phyloP scores from a whole-genome alignment of 1,140 invertebrate genomes.

The Drosophila lini region DNA sequence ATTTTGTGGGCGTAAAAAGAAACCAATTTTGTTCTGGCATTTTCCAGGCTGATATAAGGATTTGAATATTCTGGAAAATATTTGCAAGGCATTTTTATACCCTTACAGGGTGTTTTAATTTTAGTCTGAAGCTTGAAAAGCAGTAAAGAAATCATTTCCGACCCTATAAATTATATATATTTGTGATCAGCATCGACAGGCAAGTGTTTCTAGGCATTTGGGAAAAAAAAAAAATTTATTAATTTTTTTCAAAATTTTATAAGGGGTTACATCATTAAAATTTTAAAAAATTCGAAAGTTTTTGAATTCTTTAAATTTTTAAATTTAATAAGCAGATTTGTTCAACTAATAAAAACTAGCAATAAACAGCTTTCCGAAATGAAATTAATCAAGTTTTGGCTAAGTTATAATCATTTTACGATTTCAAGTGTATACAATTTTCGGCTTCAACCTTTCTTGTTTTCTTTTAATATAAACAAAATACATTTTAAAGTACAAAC shows the following conservation, averaged over 20 bases:
- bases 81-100: conserved; percentile 8
- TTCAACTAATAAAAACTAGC: neutral
- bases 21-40: conserved; percentile 47
- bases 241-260: neutral
- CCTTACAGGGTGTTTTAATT: neutral
- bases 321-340: neutral
- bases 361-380: neutral
- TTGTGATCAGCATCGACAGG: neutral
- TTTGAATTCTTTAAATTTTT: neutral
- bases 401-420: neutral
- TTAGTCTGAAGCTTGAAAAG: neutral
- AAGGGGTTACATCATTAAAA: neutral
- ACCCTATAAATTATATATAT: neutral
- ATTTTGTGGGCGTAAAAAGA: conserved; percentile 13
- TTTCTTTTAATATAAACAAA: conserved; percentile 24
- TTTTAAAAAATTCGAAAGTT: neutral
- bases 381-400: neutral
- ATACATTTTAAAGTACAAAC: conserved; percentile 1
- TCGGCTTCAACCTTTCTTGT: neutral
- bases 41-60: conserved; percentile 26
- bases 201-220: neutral
- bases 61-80: conserved; percentile 5
- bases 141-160: neutral
- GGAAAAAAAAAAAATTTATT: neutral
- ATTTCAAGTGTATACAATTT: neutral